These are phyloP conservation scores for Centruroides vittatus DNA, from an alignment of 1,140 invertebrate genomes.

Conservation along the genomic window DNA sequence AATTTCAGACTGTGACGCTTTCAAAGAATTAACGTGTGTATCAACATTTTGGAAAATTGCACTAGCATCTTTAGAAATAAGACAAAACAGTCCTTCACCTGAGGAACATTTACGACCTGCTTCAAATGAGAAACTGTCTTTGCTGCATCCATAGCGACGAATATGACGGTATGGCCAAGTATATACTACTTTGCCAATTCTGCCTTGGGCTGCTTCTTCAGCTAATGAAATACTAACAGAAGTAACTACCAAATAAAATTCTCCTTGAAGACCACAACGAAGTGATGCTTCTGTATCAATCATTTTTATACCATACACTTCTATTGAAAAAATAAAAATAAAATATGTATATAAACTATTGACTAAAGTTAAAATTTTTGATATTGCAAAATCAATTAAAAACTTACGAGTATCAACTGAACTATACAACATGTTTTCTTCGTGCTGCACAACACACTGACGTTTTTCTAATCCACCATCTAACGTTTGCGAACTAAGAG, in stretches of 20 bases:
- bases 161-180: conserved; percentile 81
- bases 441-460: conserved; percentile 38
- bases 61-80: conserved; percentile 35
- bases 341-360: too few species aligned
- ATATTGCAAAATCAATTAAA: neutral
- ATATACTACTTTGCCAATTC: conserved; percentile 37
- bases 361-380: too few species aligned
- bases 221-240: conserved; percentile 53
- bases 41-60: conserved; percentile 19
- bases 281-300: conserved; percentile 59
- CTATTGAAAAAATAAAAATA: conserved; percentile 10
- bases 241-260: conserved; percentile 56
- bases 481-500: neutral
- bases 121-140: conserved; percentile 73
- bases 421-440: conserved; percentile 74
- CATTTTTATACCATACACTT: conserved; percentile 52
- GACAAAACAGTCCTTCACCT: conserved; percentile 64
- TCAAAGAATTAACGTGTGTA: conserved; percentile 15
- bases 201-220: conserved; percentile 34
- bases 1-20: conserved; percentile 8
- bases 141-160: conserved; percentile 61
- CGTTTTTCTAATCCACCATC: neutral
- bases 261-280: conserved; percentile 49
- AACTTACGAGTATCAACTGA: conserved; percentile 35
- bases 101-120: conserved; percentile 75